These are phyloP conservation scores for Pachymerium ferrugineum DNA, from an alignment of 2,888 invertebrate genomes.

Conservation along the genomic window DNA sequence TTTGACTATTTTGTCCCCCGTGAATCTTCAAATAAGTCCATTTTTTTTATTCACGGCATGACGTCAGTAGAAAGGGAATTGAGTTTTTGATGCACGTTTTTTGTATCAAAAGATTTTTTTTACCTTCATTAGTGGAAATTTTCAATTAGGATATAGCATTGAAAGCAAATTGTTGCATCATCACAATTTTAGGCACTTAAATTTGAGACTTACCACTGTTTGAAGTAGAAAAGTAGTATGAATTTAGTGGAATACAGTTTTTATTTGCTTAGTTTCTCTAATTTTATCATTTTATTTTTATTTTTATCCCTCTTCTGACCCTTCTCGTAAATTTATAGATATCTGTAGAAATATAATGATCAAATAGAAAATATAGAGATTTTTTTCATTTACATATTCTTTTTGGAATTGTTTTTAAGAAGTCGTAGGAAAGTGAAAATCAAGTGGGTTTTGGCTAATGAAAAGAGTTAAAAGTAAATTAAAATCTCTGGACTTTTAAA, in stretches of 20 bases:
- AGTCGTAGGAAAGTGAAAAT: too few relatives aligned
- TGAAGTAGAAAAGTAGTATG: background rate
- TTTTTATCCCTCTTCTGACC: too few relatives aligned
- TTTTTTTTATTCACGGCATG: background rate
- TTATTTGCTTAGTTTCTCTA: too few relatives aligned
- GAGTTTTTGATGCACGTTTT: slow-evolving; percentile 10
- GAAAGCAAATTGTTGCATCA: slow-evolving; percentile 27
- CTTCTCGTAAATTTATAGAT: too few relatives aligned
- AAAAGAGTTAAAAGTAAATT: too few relatives aligned
- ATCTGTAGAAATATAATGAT: too few relatives aligned
- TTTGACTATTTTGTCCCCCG: background rate
- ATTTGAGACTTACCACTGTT: slow-evolving; percentile 24
- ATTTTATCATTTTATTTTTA: slow-evolving; percentile 31
- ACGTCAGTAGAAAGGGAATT: background rate
- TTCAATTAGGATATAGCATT: background rate
- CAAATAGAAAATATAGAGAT: too few relatives aligned
- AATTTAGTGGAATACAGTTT: too few relatives aligned
- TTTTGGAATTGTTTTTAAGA: too few relatives aligned
- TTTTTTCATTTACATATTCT: too few relatives aligned
- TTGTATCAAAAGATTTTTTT: slow-evolving; percentile 32
- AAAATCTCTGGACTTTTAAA: too few relatives aligned
- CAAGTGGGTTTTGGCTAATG: too few relatives aligned
- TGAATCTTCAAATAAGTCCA: background rate
- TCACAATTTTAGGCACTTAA: background rate
- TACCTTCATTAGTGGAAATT: slow-evolving; percentile 17